phyloP scores from a whole-genome alignment of 2,888 invertebrate genomes.

The Tachina fera region DNA sequence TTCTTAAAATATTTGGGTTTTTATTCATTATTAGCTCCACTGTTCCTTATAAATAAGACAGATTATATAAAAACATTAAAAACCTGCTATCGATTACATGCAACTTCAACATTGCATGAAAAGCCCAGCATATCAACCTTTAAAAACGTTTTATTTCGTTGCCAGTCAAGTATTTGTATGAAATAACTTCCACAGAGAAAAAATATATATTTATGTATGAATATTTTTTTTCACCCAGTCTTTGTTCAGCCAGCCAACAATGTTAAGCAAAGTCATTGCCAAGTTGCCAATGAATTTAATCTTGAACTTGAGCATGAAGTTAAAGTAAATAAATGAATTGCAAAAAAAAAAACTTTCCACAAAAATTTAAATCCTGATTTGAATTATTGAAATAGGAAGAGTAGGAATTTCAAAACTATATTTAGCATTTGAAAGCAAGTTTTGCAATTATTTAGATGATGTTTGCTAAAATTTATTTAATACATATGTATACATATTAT shows the following conservation, averaged over 20 bases:
- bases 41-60: neutral
- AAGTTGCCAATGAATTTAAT: slow-evolving; percentile 32
- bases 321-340: slow-evolving; percentile 32
- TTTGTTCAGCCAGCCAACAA: too few species aligned
- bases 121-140: slow-evolving; percentile 47
- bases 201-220: slow-evolving; percentile 9
- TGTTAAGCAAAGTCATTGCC: slow-evolving; percentile 48
- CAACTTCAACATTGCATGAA: slow-evolving; percentile 38
- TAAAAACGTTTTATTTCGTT: slow-evolving; percentile 28
- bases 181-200: neutral
- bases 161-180: neutral
- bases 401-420: neutral
- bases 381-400: neutral
- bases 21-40: neutral
- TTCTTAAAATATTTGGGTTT: neutral
- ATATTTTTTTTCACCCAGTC: neutral
- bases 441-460: neutral
- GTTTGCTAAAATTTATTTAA: neutral
- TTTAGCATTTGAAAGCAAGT: neutral
- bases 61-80: neutral
- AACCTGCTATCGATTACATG: slow-evolving; percentile 59
- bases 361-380: neutral
- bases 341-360: neutral
- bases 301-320: slow-evolving; percentile 65
- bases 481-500: neutral